Base-by-base conservation (phyloP, 2,797 vertebrate genomes). In the Scleropages formosus region DNA sequence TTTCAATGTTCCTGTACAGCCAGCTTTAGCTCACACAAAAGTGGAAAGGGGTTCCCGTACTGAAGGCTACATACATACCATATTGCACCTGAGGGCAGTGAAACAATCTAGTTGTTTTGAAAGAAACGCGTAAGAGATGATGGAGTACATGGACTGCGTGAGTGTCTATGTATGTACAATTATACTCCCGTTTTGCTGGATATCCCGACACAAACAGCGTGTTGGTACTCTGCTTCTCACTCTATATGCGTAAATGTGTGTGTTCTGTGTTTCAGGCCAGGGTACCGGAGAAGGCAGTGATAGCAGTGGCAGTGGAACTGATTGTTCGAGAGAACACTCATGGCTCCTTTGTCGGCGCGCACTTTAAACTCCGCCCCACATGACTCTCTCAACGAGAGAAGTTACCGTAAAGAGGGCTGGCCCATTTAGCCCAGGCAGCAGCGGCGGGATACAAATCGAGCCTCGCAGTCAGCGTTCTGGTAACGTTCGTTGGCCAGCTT, bases 171-270 rank as follows among this genome's bases (percentile, higher is more conserved):
- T 89, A 89, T 88, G 83, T 87, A 84, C 39, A 39, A 2, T 6
- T 39, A 39, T 6, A 39, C 39, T 39, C 31, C 31, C 39, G 6
- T 86, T 84, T 79, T 77, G 87, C 89, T 86, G 88, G 89, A 87
- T 82, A 68, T 89, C 87, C 88, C 90, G 88, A 90, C 89, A 88
- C 88, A 83, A 75, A 46, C 46, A 89, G 90, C 88, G 88, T 91
- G 91, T 86, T 75, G 78, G 88, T 86, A 89, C 90, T 90, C 89
- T 82, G 86, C 86, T 89, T 85, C 90, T 88, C 90, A 39, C 31
- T 85, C 84, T 93, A 88, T 89, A 88, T 88, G 86, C 89, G 74
- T 69, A 69, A 18, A 84, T 90, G 82, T 89, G 87, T 58, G 72
- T 88, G 90, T 88, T 85, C 84, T 77, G 80, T 83, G 86, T 88